Conservation (phyloP, 2,113 vertebrate genomes). For the Oreochromis tanganicae region DNA sequence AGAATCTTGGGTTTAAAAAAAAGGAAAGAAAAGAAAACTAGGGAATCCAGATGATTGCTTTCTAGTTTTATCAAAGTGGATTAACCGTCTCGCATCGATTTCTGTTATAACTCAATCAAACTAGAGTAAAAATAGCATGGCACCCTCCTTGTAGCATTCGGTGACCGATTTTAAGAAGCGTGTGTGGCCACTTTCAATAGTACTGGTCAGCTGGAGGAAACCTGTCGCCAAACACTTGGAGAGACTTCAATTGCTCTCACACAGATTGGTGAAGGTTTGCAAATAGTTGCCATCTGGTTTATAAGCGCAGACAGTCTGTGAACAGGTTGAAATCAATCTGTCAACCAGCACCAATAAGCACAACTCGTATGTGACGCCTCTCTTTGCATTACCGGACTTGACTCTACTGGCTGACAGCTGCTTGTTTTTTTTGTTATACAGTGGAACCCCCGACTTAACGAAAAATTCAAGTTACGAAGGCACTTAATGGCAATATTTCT, state of each 20-base stretch:
- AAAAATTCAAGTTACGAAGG: too few species aligned
- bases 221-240: neutral
- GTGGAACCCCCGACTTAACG: too few species aligned
- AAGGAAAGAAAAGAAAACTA: neutral
- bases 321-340: neutral
- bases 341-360: neutral
- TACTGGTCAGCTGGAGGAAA: neutral
- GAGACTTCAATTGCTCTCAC: neutral
- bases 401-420: neutral
- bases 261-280: neutral
- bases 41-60: neutral
- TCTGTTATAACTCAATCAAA: neutral
- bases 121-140: neutral
- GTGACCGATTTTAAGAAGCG: neutral
- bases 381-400: neutral
- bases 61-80: neutral
- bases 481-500: too few species aligned
- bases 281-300: neutral
- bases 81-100: neutral
- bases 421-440: neutral
- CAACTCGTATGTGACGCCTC: neutral
- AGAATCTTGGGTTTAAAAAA: neutral
- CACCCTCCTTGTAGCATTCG: neutral
- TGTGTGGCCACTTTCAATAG: neutral
- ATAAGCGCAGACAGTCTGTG: neutral